Base-by-base conservation (phyloP, 2,888 invertebrate species). In the Andrena camellia region DNA sequence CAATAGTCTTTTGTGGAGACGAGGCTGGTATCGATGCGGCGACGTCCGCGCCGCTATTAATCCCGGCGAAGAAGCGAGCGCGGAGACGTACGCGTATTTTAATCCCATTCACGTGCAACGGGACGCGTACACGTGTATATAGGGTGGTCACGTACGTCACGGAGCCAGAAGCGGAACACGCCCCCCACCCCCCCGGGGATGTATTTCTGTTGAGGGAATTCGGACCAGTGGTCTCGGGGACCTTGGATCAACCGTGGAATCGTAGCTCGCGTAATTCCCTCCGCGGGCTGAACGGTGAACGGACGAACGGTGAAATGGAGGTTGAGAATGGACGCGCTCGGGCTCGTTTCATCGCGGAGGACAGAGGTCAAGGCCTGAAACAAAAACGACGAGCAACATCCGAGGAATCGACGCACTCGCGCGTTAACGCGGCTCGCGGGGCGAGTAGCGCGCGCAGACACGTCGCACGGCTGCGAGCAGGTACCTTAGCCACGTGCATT, bases 401-500 rank as follows among this genome's bases (percentile, higher is more conserved):
- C 64, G 6, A 66, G 52, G 23, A 57, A 54, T 54, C 59, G 63
- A 63, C 72, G 72, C 48, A 72, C 72, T 63, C 75, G 42, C 50
- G 23, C 52, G 54, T 54, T 6, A n/a, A 50, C 20, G 66, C 4
- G 17, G 10, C 13, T 10, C 60, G 20, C 54, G 13, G n/a, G 7
- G 62, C 50, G 71, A 62, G 50, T 48, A 29, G n/a, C 52, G 42
- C 35, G 64, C 63, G 64, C 72, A 64, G 33, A 50, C 57, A 35
- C 48, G 23, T n/a, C 23, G 20, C 59, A 42, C 23, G 35, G 33
- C 10, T 2, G 23, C 33, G 20, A 42, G 60, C 35, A 33, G 64
- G 66, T 68, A 67, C 67, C 57, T 31, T 8, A 26, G 52, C 78
- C 83, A 71, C 74, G 78, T 83, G 83, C 67, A 71, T 78, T 82